Evolutionary conservation across 2,113 vertebrate genomes (phyloP).

Genomic region (zebrafish (Danio rerio)): GRCz12tu NC_133177.1:57821001-57821500

Average conservation of each 20-base stretch:
- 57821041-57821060: no score
- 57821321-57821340: constrained; percentile 84
- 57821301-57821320: constrained; percentile 47
- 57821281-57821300: constrained; percentile 61
- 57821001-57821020: no score
- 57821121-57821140: no score
- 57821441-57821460: constrained; percentile 78
- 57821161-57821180: neutral
- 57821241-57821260: constrained; percentile 68
- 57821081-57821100: no score
- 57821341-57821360: constrained; percentile 78
- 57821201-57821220: constrained; percentile 84
- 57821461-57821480: constrained; percentile 75
- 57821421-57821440: constrained; percentile 84
- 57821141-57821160: neutral
- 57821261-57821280: constrained; percentile 73
- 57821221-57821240: constrained; percentile 70
- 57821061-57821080: no score
- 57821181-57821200: neutral
- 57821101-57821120: no score
- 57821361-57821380: constrained; percentile 78
- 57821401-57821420: constrained; percentile 91
- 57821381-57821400: constrained; percentile 73
- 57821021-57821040: no score
- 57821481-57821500: constrained; percentile 83